Base-by-base conservation (phyloP, 2,888 invertebrate species). In the Ceratothoa steindachneri region DNA sequence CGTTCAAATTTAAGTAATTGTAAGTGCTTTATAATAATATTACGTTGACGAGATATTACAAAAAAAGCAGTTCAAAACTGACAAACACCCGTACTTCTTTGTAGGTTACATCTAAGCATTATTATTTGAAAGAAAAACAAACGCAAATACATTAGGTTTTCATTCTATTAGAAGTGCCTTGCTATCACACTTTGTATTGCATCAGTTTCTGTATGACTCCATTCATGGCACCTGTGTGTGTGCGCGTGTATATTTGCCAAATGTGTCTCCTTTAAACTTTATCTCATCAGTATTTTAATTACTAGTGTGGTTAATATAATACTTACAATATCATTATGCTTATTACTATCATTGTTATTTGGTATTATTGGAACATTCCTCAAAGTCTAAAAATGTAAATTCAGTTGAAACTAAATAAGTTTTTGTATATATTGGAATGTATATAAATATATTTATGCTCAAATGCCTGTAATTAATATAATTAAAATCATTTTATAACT, bases 131-230 rank as follows among this genome's bases (percentile, higher is more conserved):
- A 41, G 41, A 5, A 41, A 41, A 41, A 41, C 41, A 41, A 41
- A 41, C 41, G 5, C 41, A 41, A 5, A 15, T 41, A 41, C 41
- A n/a, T n/a, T n/a, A 41, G 41, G 41, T 41, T 15, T 9, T 41
- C 41, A 41, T 41, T 41, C 12, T 12, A 60, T 60, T 60, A 60
- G 60, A 60, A 60, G 60, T 60, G 60, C 60, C 60, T 60, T 60
- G 60, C 2, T 60, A 60, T n/a, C 2, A n/a, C 12, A 22, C 12
- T 60, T 22, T 24, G 15, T 9, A 9, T 41, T 41, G 5, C 5
- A 15, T 41, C 15, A 5, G 41, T 15, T 41, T 41, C 41, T 41
- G 7, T 41, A 41, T 9, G 15, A 5, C 41, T 9, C 41, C 5
- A 41, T 15, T 41, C 5, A 41, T 41, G 5, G 41, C 41, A 41